These are phyloP conservation scores for Chelonus formosanus DNA, from an alignment of 2,888 invertebrate species.

Conservation along the genomic window DNA sequence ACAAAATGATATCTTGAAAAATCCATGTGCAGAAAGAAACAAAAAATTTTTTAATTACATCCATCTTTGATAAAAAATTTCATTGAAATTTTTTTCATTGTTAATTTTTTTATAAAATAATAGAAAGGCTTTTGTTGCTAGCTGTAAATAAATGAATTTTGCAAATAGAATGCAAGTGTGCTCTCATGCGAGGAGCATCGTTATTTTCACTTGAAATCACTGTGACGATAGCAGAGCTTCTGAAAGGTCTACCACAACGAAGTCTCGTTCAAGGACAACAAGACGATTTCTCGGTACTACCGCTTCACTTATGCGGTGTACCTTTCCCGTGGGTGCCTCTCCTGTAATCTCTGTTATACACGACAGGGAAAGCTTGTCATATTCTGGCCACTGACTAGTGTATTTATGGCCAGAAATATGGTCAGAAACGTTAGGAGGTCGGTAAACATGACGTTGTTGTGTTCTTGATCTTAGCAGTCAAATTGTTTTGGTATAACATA, in stretches of 20 bases:
- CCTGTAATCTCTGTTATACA: neutral
- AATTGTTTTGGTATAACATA: neutral
- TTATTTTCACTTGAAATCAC: conserved; percentile 39
- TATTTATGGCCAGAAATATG: conserved; percentile 63
- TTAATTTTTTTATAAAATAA: too few relatives aligned
- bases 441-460: conserved; percentile 49
- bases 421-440: conserved; percentile 61
- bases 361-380: conserved; percentile 51
- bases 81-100: too few relatives aligned
- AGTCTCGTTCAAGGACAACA: conserved; percentile 22
- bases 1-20: too few relatives aligned
- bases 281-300: conserved; percentile 11
- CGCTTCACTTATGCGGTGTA: conserved; percentile 22
- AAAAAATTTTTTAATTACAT: too few relatives aligned
- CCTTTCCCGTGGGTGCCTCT: conserved; percentile 26
- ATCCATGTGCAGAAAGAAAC: too few relatives aligned
- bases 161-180: neutral
- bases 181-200: neutral
- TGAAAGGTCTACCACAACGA: conserved; percentile 44
- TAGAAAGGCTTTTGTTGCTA: too few relatives aligned
- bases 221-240: conserved; percentile 47
- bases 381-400: conserved; percentile 60
- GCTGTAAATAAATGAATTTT: too few relatives aligned
- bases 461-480: conserved; percentile 18
- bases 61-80: too few relatives aligned